Conservation (phyloP, 2,888 invertebrate species). For the Allacma fusca region DNA sequence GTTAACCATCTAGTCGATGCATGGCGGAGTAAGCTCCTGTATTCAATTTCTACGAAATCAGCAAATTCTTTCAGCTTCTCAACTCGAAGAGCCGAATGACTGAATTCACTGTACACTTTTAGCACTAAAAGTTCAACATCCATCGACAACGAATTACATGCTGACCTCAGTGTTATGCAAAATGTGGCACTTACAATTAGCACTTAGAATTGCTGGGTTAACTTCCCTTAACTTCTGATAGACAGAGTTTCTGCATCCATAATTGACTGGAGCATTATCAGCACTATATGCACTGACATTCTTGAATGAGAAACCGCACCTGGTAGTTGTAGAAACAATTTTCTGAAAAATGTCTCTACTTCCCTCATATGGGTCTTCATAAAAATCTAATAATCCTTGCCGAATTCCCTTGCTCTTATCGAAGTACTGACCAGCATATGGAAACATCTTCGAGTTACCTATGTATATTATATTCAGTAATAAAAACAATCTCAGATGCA, state of each 20-base stretch:
- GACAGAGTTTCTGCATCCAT: neutral
- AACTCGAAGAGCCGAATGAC: neutral
- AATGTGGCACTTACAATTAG: neutral
- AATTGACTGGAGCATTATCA: neutral
- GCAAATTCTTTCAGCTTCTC: neutral
- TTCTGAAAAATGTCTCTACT: neutral
- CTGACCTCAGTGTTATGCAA: neutral
- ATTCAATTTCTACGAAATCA: slow-evolving; percentile 1
- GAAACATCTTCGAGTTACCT: neutral
- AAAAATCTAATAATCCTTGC: neutral
- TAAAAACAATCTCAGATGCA: too few species aligned
- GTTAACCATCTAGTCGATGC: neutral
- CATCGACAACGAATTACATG: neutral
- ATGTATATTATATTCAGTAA: too few species aligned
- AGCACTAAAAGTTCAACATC: neutral
- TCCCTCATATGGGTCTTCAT: slow-evolving; percentile 5
- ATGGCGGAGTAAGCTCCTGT: neutral
- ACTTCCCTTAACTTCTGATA: neutral
- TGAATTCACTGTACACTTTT: slow-evolving; percentile 9
- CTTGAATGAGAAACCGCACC: neutral
- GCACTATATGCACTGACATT: neutral
- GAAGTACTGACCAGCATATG: neutral
- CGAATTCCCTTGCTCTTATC: neutral
- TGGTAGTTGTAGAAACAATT: neutral
- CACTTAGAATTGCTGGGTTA: neutral